Evolutionary conservation across 2,888 invertebrate genomes (phyloP).

Genomic region (Nomada ferruginata): DNA sequence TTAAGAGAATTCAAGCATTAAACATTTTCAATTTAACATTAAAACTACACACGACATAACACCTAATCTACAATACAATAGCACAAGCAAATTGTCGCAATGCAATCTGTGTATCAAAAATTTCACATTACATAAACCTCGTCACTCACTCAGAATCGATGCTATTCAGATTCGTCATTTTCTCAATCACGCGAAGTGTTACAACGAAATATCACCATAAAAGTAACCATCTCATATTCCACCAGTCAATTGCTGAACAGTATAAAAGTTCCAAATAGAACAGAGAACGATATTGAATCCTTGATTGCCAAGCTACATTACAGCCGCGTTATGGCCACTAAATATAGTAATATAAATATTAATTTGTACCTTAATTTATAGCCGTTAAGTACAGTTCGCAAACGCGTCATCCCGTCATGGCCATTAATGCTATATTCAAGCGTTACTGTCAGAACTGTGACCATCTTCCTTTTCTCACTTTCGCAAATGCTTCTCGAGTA

Average conservation of each 20-base stretch:
- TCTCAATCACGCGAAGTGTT: not conserved
- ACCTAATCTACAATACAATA: not conserved
- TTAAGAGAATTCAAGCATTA: not conserved
- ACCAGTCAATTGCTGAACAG: constrained; percentile 1
- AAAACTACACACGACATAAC: not conserved
- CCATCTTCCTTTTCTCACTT: not conserved
- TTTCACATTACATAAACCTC: not conserved
- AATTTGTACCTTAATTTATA: constrained; percentile 50
- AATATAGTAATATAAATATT: constrained; percentile 42
- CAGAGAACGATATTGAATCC: not conserved
- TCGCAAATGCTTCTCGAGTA: not conserved
- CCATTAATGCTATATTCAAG: constrained; percentile 30
- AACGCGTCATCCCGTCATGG: not conserved
- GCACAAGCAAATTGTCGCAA: not conserved
- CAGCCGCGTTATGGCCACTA: constrained; percentile 27
- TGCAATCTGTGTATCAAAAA: not conserved
- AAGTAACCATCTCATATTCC: constrained; percentile 19
- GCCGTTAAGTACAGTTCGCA: constrained; percentile 17
- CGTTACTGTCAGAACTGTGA: constrained; percentile 2
- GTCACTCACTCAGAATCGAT: not conserved
- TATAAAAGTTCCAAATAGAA: not conserved
- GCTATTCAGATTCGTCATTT: not conserved
- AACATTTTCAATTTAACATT: not conserved
- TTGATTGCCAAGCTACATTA: not conserved
- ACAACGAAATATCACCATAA: not conserved